Evolutionary conservation across 2,797 vertebrate species (phyloP), one percentile per base, ranked within the genome.

Genomic region (Poecilia velifera): DNA sequence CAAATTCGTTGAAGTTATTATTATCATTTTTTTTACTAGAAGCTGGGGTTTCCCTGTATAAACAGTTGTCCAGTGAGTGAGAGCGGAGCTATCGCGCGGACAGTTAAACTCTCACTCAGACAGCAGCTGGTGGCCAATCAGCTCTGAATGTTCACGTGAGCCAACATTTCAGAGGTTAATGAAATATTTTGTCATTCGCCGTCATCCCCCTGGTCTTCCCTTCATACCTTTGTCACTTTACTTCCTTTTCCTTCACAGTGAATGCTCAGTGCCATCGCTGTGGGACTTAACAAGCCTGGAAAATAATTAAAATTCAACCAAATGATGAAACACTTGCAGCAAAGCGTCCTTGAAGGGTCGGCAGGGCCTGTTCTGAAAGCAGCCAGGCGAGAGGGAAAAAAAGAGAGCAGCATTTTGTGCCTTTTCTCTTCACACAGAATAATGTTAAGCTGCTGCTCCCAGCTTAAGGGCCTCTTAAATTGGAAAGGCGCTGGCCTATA

Each of bases 271-370:
- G 49, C 46, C 0, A 79, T 84, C 57, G 66, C 84, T 68, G 74
- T 66, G 89, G 90, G 88, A 90, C 87, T 89, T 88, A 90, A 91
- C 89, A 76, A 90, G 91, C 81, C 88, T 76, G 82, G 85, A 89
- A 94, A 92, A 93, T 92, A 93, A 94, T 94, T 93, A 90, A 90
- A 93, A 94, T 93, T 92, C 87, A 90, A 76, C 87, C 85, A 91
- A 94, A 93, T 94, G 90, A 94, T 93, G 93, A 94, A 95, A 95
- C 85, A 89, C 90, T 94, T 95, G 91, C 90, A 91, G 84, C 88
- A 88, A 88, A 81, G 86, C 85, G 91, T 92, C 93, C 89, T 94
- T 94, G 95, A 94, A 92, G 88, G 93, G 93, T 92, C 87, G 90
- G 73, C 87, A 46, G 79, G 85, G 87, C 88, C 78, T 3, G 74